A percentile compares a stretch with the other conserved stretches of the same genome.
Evolutionary conservation across 2,888 invertebrate genomes (phyloP).

Genomic region (Minunthozetes semirufus): DNA sequence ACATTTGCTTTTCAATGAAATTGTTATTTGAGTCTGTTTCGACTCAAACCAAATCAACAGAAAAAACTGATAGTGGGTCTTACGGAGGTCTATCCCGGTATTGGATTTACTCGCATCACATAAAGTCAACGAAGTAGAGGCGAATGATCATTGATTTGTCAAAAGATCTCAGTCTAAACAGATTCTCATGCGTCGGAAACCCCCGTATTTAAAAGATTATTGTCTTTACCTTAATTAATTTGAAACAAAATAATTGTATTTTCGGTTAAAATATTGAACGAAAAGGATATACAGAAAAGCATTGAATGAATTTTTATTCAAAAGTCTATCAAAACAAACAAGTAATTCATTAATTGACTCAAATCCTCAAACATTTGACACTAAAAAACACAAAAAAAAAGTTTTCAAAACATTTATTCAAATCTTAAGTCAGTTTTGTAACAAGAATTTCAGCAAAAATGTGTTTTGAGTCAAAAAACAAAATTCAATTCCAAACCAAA

Average conservation of each 20-base stretch:
- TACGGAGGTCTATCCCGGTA: slow-evolving; percentile 11
- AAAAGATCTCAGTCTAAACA: slow-evolving; percentile 22
- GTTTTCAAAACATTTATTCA: no score
- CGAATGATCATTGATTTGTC: slow-evolving; percentile 32
- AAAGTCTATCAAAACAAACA: background rate
- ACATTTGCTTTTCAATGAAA: no score
- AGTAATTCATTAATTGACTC: background rate
- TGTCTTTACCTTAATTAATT: background rate
- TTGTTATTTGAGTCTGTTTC: background rate
- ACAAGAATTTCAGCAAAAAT: no score
- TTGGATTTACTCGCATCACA: slow-evolving; percentile 38
- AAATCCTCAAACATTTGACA: background rate
- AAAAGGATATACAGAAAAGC: background rate
- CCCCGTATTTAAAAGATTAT: slow-evolving; percentile 31
- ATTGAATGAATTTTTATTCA: background rate
- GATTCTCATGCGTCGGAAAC: slow-evolving; percentile 35
- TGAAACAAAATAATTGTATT: background rate
- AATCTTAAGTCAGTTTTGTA: no score
- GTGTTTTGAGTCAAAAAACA: no score
- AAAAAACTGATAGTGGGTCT: background rate
- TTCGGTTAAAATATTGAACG: background rate
- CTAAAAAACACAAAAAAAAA: no score
- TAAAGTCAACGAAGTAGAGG: slow-evolving; percentile 34
- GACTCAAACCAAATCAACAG: background rate
- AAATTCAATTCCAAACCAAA: no score